Conservation (phyloP, 1,140 invertebrate species). For the Drosophila ogumai region DNA sequence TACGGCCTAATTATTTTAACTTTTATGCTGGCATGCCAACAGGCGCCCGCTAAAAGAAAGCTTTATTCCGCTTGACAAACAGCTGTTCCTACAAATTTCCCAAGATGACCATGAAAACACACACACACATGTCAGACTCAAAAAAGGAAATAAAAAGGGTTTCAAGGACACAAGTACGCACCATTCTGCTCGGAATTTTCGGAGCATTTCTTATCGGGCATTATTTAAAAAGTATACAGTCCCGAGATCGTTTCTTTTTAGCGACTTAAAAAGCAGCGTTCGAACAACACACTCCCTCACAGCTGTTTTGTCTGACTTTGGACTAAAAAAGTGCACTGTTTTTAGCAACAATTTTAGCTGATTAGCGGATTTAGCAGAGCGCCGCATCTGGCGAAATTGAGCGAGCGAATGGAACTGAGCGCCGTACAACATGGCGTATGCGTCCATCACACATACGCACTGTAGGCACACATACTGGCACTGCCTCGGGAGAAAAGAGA, state of each 20-base stretch:
- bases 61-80: constrained; percentile 43
- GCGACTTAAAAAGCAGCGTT: constrained; percentile 51
- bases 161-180: constrained; percentile 53
- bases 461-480: constrained; percentile 22
- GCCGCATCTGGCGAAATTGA: constrained; percentile 53
- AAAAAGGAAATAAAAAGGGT: neutral
- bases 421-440: constrained; percentile 68
- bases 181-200: constrained; percentile 54
- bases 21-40: constrained; percentile 62
- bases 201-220: constrained; percentile 72
- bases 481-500: neutral
- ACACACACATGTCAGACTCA: constrained; percentile 16
- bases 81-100: constrained; percentile 57
- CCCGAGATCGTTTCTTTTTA: constrained; percentile 11
- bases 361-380: constrained; percentile 36
- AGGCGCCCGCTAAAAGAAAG: constrained; percentile 63
- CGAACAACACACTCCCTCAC: constrained; percentile 24
- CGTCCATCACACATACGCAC: constrained; percentile 50
- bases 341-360: constrained; percentile 33
- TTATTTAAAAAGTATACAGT: constrained; percentile 21
- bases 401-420: constrained; percentile 70
- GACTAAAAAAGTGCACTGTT: constrained; percentile 34
- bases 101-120: constrained; percentile 42
- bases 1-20: no score
- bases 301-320: constrained; percentile 31